These are phyloP conservation scores for Calephelis virginiensis DNA, from an alignment of 1,140 invertebrate genomes.

Conservation along the genomic window DNA sequence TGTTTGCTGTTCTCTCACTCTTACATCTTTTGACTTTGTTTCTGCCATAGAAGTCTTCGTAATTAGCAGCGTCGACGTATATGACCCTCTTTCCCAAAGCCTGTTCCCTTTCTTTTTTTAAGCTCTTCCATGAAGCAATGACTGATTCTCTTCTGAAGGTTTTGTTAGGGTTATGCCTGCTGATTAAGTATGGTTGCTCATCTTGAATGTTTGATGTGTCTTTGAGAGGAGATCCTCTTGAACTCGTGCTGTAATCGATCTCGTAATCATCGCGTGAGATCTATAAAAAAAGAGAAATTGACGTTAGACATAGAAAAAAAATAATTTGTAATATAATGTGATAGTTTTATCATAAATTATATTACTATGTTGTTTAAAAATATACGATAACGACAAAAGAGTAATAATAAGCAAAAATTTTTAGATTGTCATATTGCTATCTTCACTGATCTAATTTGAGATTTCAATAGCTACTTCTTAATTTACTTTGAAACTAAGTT, in stretches of 20 bases:
- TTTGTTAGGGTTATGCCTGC: conserved; percentile 70
- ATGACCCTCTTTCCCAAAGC: conserved; percentile 65
- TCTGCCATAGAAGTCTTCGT: conserved; percentile 68
- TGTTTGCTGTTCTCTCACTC: conserved; percentile 57
- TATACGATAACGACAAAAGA: background rate
- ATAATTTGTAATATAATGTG: background rate
- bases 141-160: conserved; percentile 68
- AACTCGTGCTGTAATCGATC: conserved; percentile 64
- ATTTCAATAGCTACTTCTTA: no score
- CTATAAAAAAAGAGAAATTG: conserved; percentile 46
- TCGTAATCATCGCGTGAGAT: conserved; percentile 71
- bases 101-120: conserved; percentile 69
- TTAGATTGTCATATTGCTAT: conserved; percentile 9
- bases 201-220: conserved; percentile 72
- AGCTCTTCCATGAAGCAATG: conserved; percentile 68
- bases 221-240: conserved; percentile 63
- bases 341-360: no score
- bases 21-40: conserved; percentile 71
- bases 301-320: conserved; percentile 5
- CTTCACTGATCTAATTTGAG: no score
- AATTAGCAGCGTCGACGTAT: conserved; percentile 62
- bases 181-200: conserved; percentile 61
- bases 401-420: background rate
- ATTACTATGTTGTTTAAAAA: no score
- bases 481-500: no score